These are phyloP conservation scores for Aurelia sp. DNA, from an alignment of 30 jellyfish, hydroid and myxozoan species.

Conservation along the genomic window DNA sequence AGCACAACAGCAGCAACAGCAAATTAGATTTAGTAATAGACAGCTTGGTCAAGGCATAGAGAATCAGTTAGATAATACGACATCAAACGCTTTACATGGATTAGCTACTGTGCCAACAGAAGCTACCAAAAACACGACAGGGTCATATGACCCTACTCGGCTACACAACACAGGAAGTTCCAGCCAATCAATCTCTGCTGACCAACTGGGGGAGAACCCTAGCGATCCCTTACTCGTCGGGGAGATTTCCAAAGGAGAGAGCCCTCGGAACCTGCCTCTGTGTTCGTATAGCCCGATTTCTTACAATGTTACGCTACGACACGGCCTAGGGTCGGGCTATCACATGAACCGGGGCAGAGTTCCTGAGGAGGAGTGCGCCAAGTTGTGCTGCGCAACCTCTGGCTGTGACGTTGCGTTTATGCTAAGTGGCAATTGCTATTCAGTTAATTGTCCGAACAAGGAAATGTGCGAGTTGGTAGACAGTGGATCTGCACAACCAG, in stretches of 20 bases:
- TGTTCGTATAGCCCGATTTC: conserved; percentile 99
- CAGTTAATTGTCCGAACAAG: conserved; percentile 81
- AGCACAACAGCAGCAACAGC: neutral
- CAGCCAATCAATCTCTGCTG: conserved; percentile 52
- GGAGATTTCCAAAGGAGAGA: conserved; percentile 7
- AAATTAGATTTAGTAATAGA: conserved; percentile 18
- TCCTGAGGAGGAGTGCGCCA: conserved; percentile 81
- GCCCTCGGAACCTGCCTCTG: conserved; percentile 90
- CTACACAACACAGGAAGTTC: conserved; percentile 72
- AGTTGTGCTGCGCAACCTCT: conserved; percentile 88
- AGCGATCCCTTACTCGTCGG: conserved; percentile 7
- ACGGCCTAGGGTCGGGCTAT: conserved; percentile 99
- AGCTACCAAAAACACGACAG: neutral
- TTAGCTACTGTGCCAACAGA: neutral
- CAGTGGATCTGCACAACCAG: conserved; percentile 34
- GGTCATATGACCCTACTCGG: conserved; percentile 58
- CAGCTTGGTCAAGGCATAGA: conserved; percentile 27
- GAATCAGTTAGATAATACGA: neutral
- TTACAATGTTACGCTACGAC: conserved; percentile 99
- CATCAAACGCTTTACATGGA: neutral
- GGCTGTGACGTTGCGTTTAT: conserved; percentile 98
- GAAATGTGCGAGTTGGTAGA: conserved; percentile 77
- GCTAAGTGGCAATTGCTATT: conserved; percentile 91
- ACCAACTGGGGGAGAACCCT: conserved; percentile 48
- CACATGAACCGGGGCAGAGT: conserved; percentile 96